Percentiles rank a stretch among this genome's conserved stretches.
These are phyloP conservation scores for Eurytoma californica DNA, from an alignment of 2,888 invertebrate species.

Conservation along the genomic window DNA sequence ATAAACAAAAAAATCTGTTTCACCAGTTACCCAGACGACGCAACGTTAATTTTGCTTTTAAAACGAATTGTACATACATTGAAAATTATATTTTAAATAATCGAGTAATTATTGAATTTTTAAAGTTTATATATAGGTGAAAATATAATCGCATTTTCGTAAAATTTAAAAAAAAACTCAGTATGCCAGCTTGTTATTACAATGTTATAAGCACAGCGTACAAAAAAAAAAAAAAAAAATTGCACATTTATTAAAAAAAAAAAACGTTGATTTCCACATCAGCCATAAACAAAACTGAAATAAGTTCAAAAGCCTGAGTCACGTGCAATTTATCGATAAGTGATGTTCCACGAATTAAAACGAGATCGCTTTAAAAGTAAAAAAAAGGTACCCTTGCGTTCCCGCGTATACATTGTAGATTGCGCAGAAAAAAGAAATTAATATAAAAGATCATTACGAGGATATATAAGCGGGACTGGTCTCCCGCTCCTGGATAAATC, in stretches of 20 bases:
- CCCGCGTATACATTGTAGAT: not conserved
- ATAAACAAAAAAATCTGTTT: too few relatives aligned
- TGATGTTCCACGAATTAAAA: too few relatives aligned
- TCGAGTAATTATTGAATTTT: slow-evolving; percentile 34
- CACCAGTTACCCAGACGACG: too few relatives aligned
- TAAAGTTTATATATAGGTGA: slow-evolving; percentile 29
- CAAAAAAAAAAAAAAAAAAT: slow-evolving; percentile 9
- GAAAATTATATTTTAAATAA: slow-evolving; percentile 41
- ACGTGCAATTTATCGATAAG: not conserved
- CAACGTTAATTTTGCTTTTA: not conserved
- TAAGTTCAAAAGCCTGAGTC: not conserved
- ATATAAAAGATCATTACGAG: slow-evolving; percentile 27
- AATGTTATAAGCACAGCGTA: not conserved
- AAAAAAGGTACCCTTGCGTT: not conserved
- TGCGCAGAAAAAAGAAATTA: slow-evolving; percentile 1
- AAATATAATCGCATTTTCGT: not conserved
- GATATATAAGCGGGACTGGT: slow-evolving; percentile 49
- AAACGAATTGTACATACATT: not conserved
- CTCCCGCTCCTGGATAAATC: slow-evolving; percentile 42
- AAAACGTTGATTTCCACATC: not conserved
- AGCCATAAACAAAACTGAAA: not conserved
- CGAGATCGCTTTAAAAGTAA: not conserved
- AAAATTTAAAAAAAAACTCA: not conserved
- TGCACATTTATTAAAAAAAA: not conserved
- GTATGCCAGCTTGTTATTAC: slow-evolving; percentile 25